These are phyloP conservation scores for Oscheius sp. DNA, from an alignment of 2,888 invertebrate species.

Conservation along the genomic window DNA sequence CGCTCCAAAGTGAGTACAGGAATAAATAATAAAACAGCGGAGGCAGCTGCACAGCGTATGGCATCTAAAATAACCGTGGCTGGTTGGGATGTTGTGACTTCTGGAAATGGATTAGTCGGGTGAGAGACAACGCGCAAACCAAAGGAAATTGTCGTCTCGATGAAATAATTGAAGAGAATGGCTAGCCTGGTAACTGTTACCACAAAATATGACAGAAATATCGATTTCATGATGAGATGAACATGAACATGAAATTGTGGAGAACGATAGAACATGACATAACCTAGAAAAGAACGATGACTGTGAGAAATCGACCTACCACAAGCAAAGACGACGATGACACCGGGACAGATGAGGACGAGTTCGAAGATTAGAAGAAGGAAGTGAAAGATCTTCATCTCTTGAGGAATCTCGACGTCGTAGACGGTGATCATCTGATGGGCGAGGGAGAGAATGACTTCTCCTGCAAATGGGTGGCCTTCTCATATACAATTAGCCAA, in stretches of 20 bases:
- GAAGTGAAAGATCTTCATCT: neutral
- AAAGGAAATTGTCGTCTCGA: neutral
- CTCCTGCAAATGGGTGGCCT: neutral
- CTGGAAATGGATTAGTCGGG: neutral
- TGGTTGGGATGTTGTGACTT: neutral
- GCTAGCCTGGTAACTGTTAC: conserved; percentile 3
- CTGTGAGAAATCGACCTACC: too few relatives aligned
- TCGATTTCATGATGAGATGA: conserved; percentile 13
- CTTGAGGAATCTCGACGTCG: conserved; percentile 16
- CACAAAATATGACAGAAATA: conserved; percentile 28
- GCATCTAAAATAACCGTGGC: conserved; percentile 27
- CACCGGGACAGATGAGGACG: conserved; percentile 17
- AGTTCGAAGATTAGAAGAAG: conserved; percentile 24
- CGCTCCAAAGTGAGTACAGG: conserved; percentile 23
- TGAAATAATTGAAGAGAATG: conserved; percentile 7
- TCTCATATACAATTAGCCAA: too few relatives aligned
- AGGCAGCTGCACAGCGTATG: conserved; percentile 22
- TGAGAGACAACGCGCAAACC: neutral
- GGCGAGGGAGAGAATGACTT: too few relatives aligned
- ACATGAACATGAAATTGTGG: conserved; percentile 34
- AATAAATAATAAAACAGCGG: conserved; percentile 15
- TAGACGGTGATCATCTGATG: conserved; percentile 29
- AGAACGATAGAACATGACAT: conserved; percentile 17
- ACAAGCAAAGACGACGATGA: conserved; percentile 2
- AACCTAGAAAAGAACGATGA: conserved; percentile 9